Evolutionary conservation across 2,888 invertebrate genomes (phyloP), one percentile per base, ranked within the genome.

Genomic region (Cephus sareptanus): DNA sequence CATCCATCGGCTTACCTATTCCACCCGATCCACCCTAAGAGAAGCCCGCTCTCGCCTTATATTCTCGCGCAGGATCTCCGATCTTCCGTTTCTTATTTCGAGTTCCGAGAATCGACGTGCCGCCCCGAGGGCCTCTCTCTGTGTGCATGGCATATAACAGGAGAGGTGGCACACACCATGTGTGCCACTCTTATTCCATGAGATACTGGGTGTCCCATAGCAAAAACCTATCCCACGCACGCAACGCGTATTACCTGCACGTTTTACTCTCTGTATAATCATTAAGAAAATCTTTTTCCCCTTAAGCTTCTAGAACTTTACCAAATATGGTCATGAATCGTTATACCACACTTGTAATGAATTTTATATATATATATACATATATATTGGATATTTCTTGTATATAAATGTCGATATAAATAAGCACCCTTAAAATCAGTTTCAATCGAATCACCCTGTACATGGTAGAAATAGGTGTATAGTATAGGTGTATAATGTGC

Each of bases 391-490:
- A 2, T 23, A 56, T 56, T 23, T 56, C 56, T 23, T 56, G 1
- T 56, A 23, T 23, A 23, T 6, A 40, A 40, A 40, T 15, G 15
- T 40, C 40, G 15, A 40, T 2, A 56, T 56, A 56, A 56, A 56
- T 15, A 56, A 56, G 23, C 23, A 56, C 56, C 56, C 23, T 56
- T 23, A 56, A 56, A 75, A 78, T 34, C 76, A 82, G 82, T 81
- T 85, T 79, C 82, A 81, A 85, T 81, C 81, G 82, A 86, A 82
- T 85, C 86, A 85, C 83, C 82, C 86, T 86, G 77, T 85, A 84
- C 76, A 79, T 78, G 75, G 75, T 75, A 23, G 70, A 37, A 34
- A 69, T 69, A 81, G 80, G 85, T 80, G 82, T 81, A 77, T 73
- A 81, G 81, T 35, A 31, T 34, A 68, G 11, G 12, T 6, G 37